Evolutionary conservation across 2,797 vertebrate species (phyloP).

Genomic region (Parotocinclus haroldoi): DNA sequence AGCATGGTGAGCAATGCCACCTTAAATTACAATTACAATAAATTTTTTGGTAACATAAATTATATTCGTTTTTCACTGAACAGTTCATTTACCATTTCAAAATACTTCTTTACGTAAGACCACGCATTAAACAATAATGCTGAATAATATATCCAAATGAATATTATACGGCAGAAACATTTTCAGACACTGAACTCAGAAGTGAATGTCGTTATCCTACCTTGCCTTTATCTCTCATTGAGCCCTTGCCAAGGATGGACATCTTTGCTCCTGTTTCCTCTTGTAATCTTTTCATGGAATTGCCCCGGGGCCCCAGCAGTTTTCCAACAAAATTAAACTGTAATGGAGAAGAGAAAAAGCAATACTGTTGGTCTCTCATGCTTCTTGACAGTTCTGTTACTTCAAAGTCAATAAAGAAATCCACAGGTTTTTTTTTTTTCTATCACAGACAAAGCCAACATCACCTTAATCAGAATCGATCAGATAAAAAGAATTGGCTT

Average conservation of each 20-base stretch:
- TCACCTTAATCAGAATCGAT: conserved; percentile 14
- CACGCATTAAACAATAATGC: background rate
- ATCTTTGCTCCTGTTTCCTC: conserved; percentile 99
- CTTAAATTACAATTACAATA: background rate
- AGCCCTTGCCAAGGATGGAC: conserved; percentile 98
- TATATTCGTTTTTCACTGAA: background rate
- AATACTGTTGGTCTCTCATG: conserved; percentile 43
- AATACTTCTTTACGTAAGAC: background rate
- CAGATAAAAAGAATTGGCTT: conserved; percentile 1
- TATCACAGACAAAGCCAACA: conserved; percentile 27
- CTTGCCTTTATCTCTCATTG: conserved; percentile 98
- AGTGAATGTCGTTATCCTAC: conserved; percentile 66
- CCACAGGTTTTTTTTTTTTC: conserved; percentile 23
- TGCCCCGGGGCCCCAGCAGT: conserved; percentile 96
- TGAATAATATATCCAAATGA: conserved; percentile 5
- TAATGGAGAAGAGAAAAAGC: conserved; percentile 59
- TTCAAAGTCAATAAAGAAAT: conserved; percentile 42
- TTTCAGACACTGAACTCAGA: conserved; percentile 14
- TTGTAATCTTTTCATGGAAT: conserved; percentile 98
- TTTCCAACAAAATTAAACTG: conserved; percentile 99
- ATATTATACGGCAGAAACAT: background rate
- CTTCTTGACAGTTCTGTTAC: conserved; percentile 31
- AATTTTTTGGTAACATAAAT: background rate
- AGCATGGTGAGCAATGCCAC: conserved; percentile 2
- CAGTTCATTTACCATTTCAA: background rate